phyloP scores from a whole-genome alignment of 2,888 invertebrate genomes.

The Drosophila differens region DNA sequence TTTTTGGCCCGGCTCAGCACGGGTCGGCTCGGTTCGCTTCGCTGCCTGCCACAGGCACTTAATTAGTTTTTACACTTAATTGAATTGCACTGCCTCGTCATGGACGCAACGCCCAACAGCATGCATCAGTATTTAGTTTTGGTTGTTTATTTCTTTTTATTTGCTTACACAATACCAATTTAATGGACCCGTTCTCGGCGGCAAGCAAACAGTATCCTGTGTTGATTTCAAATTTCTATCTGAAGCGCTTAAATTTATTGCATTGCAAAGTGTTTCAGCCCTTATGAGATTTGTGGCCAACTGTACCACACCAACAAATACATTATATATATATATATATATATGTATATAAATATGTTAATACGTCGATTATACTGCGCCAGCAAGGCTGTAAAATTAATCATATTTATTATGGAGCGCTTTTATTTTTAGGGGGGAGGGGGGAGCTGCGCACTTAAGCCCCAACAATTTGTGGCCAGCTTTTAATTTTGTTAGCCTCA shows the following conservation, averaged over 20 bases:
- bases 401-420: conserved; percentile 65
- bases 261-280: conserved; percentile 21
- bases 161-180: conserved; percentile 20
- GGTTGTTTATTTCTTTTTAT: conserved; percentile 18
- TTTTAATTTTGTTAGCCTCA: conserved; percentile 64
- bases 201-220: conserved; percentile 19
- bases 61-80: conserved; percentile 82
- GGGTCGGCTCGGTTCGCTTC: not conserved
- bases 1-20: conserved; percentile 14
- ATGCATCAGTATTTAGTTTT: conserved; percentile 36
- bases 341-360: not conserved
- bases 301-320: conserved; percentile 33
- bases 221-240: conserved; percentile 28
- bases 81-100: conserved; percentile 76
- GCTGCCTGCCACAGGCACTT: conserved; percentile 61
- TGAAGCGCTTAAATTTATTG: conserved; percentile 19
- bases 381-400: conserved; percentile 56
- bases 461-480: conserved; percentile 69
- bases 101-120: conserved; percentile 38
- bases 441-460: conserved; percentile 44
- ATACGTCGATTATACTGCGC: not conserved
- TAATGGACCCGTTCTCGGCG: conserved; percentile 8
- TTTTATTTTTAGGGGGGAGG: conserved; percentile 20
- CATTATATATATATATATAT: not conserved
- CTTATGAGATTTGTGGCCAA: conserved; percentile 33